Conservation (phyloP, 2,113 vertebrate genomes). For the Athene cunicularia region DNA sequence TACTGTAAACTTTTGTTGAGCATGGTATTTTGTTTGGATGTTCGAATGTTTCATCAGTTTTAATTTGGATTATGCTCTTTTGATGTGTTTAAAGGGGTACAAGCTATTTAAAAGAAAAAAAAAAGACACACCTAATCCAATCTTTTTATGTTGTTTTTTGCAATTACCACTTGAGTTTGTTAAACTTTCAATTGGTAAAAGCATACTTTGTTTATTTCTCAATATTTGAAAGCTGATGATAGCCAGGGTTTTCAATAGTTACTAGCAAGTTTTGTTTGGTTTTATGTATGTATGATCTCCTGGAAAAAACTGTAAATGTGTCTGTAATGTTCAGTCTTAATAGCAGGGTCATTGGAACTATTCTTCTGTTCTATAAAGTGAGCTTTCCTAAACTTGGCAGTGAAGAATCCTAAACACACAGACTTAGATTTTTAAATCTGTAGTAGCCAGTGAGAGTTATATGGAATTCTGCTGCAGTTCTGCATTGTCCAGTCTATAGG, state of each 20-base stretch:
- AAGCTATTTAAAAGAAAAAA: not conserved
- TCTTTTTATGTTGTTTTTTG: not conserved
- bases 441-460: not conserved
- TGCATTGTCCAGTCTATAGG: not conserved
- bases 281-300: not conserved
- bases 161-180: not conserved
- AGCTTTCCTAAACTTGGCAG: not conserved
- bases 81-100: not conserved
- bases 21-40: not conserved
- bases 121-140: not conserved
- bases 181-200: not conserved
- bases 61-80: not conserved
- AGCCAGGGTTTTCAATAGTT: not conserved
- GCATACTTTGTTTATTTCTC: not conserved
- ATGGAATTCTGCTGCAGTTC: not conserved
- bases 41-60: not conserved
- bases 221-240: not conserved
- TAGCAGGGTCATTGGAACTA: not conserved
- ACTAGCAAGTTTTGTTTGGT: not conserved
- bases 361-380: not conserved
- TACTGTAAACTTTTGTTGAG: constrained; percentile 18
- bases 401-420: not conserved
- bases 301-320: not conserved
- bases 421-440: not conserved
- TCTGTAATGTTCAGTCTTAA: not conserved